phyloP scores from a whole-genome alignment of 2,888 invertebrate species.

The Scaptomyza caliginosa region DNA sequence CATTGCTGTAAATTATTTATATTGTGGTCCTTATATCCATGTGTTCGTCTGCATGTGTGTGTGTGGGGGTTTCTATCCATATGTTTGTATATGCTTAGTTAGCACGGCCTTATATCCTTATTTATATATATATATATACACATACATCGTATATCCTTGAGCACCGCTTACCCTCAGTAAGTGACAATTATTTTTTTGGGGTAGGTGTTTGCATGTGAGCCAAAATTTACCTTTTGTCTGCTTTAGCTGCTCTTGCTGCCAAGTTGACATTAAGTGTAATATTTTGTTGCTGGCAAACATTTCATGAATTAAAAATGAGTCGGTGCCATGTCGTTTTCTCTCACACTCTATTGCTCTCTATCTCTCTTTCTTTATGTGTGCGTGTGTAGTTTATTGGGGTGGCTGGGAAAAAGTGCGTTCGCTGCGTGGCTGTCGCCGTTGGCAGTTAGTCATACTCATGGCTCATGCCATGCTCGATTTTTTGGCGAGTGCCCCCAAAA shows the following conservation, averaged over 20 bases:
- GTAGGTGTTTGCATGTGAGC: conserved; percentile 30
- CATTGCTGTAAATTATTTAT: conserved; percentile 63
- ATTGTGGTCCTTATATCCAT: conserved; percentile 28
- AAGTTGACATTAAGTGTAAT: conserved; percentile 75
- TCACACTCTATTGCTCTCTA: too few species aligned
- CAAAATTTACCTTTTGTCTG: conserved; percentile 30
- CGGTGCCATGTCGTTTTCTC: conserved; percentile 1
- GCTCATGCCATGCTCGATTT: conserved; percentile 26
- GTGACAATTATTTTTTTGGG: conserved; percentile 72
- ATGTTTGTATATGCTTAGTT: conserved; percentile 13
- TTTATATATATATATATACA: neutral
- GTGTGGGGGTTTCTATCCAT: conserved; percentile 1
- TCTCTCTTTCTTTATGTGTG: conserved; percentile 15
- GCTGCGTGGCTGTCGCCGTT: conserved; percentile 62
- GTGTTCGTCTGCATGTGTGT: too few species aligned
- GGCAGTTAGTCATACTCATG: conserved; percentile 72
- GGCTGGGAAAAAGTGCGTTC: conserved; percentile 60
- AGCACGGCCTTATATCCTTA: neutral
- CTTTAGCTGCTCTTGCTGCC: conserved; percentile 11
- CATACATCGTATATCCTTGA: conserved; percentile 16
- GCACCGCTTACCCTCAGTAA: conserved; percentile 49
- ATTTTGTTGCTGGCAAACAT: conserved; percentile 72
- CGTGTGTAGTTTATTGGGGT: conserved; percentile 32
- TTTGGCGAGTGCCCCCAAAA: conserved; percentile 3
- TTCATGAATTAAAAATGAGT: conserved; percentile 78